Evolutionary conservation across 2,888 invertebrate genomes (phyloP), one percentile per base, ranked within the genome.

Genomic region (Congeria kusceri): DNA sequence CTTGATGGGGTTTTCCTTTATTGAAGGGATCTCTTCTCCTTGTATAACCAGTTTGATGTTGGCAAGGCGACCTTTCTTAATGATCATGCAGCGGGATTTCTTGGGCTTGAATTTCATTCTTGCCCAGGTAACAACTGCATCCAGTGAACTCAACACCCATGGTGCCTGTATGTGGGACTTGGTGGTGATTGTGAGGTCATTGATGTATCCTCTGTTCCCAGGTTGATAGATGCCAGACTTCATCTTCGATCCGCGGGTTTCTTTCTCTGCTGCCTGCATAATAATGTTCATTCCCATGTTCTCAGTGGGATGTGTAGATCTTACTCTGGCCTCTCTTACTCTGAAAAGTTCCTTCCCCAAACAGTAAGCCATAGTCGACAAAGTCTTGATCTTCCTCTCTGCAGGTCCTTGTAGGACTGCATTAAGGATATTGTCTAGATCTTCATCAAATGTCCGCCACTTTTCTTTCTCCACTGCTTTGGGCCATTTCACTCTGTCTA

Each of bases 181-280:
- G 27, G 65, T 73, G 13, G 66, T 73, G 7, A 66, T n/a, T 29
- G 66, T 71, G 2, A 57, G 25, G 27, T 71, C 71, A 27, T 70
- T 53, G 53, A 70, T 70, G 27, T 44, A 70, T 13, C 61, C 49
- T 49, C 70, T 62, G 62, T 49, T 61, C 28, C 53, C 4, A 49
- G 70, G 62, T 15, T 20, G 61, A 11, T 29, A 23, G 4, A 61
- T 25, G 9, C 57, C 44, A 56, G 71, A 23, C 11, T 27, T 53
- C 18, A 4, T 49, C 18, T 53, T 29, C 18, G 56, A 25, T 1
- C 57, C 58, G n/a, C 44, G 11, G n/a, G 57, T 23, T 32, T 39
- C 44, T 58, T 25, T 68, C 23, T 59, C n/a, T 46, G 56, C 58
- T 15, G 56, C 39, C 20, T 44, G 25, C 7, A 46, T 58, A 11